Conservation (phyloP, 2,888 invertebrate species). For the Eurytoma adleriae region DNA sequence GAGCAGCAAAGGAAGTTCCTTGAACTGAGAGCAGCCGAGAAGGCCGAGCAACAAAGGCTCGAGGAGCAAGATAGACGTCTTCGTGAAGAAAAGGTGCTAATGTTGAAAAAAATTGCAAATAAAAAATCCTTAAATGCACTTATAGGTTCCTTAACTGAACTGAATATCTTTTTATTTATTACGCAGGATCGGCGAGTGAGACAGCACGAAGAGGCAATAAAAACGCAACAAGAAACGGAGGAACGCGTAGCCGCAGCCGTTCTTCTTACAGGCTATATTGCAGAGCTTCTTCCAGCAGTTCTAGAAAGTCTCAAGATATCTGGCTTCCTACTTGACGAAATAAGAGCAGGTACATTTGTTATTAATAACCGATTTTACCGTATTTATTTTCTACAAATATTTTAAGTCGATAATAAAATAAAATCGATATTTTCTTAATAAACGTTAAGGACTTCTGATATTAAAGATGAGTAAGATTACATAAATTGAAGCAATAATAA, state of each 20-base stretch:
- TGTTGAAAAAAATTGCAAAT: not conserved
- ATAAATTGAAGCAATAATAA: too few relatives aligned
- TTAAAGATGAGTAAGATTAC: too few relatives aligned
- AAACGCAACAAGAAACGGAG: conserved; percentile 85
- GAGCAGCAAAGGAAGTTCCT: conserved; percentile 86
- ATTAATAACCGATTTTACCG: not conserved
- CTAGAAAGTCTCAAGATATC: conserved; percentile 88
- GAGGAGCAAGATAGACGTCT: conserved; percentile 87
- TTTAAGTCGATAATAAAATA: too few relatives aligned
- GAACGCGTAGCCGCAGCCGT: conserved; percentile 89
- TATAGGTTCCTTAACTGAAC: not conserved
- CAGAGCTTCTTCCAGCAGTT: conserved; percentile 90
- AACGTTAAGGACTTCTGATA: too few relatives aligned
- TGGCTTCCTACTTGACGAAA: conserved; percentile 82
- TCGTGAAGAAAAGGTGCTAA: conserved; percentile 81
- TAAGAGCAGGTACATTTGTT: conserved; percentile 77
- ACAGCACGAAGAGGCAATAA: conserved; percentile 82
- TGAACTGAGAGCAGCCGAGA: conserved; percentile 87
- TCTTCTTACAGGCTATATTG: conserved; percentile 90
- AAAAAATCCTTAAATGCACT: not conserved
- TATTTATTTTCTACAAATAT: not conserved
- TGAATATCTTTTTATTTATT: conserved; percentile 6
- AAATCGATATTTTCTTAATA: not conserved
- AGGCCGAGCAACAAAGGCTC: conserved; percentile 88
- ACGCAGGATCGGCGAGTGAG: conserved; percentile 82